Evolutionary conservation across 35 echinoderm and acorn worm species (phyloP).

Genomic region (Lytechinus pictus): DNA sequence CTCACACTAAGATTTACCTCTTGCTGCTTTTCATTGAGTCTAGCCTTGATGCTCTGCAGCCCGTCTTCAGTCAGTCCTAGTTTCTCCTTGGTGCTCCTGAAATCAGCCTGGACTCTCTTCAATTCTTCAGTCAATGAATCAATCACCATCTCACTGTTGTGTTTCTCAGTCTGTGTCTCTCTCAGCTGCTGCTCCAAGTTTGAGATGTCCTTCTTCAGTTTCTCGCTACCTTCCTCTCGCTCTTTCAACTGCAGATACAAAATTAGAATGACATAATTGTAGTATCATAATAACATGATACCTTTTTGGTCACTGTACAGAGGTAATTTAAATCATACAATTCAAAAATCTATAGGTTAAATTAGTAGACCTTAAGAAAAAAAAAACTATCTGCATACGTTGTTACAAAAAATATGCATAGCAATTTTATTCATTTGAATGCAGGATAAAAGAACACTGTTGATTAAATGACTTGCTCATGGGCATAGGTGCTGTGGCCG

Average conservation of each 20-base stretch:
- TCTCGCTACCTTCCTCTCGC: constrained; percentile 66
- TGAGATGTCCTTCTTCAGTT: constrained; percentile 61
- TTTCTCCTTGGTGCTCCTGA: constrained; percentile 65
- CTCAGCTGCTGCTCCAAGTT: constrained; percentile 81
- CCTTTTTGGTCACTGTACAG: too few relatives aligned
- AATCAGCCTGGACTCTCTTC: constrained; percentile 62
- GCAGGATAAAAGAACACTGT: too few relatives aligned
- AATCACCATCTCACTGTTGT: constrained; percentile 72
- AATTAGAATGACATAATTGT: not conserved
- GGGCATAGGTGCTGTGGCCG: too few relatives aligned
- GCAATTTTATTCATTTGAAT: too few relatives aligned
- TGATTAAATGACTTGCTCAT: too few relatives aligned
- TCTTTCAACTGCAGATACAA: constrained; percentile 61
- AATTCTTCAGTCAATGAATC: constrained; percentile 80
- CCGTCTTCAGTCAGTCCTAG: constrained; percentile 63
- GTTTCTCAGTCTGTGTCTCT: constrained; percentile 63
- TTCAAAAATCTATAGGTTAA: too few relatives aligned
- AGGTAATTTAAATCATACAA: too few relatives aligned
- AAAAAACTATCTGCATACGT: too few relatives aligned
- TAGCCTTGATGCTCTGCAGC: constrained; percentile 51
- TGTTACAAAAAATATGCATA: too few relatives aligned
- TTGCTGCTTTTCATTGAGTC: constrained; percentile 73
- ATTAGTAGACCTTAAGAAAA: too few relatives aligned
- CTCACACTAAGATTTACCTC: constrained; percentile 52
- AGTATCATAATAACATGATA: too few relatives aligned